A percentile compares a stretch with the other conserved stretches of the same genome.
phyloP scores from a whole-genome alignment of 1,140 invertebrate species.

The Zaprionus africanus region DNA sequence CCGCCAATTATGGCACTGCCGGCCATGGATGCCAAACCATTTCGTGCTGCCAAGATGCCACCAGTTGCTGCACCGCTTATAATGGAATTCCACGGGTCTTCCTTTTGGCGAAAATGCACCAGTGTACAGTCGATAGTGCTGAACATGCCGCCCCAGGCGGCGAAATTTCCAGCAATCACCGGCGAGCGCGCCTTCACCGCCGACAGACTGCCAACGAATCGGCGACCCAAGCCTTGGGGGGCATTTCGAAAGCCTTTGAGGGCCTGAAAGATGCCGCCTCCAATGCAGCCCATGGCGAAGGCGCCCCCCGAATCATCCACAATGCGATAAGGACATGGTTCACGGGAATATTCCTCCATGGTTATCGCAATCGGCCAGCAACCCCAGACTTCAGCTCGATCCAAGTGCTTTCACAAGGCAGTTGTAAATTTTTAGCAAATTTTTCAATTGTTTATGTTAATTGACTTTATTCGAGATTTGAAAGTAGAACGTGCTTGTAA shows the following conservation, averaged over 20 bases:
- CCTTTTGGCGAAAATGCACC: conserved; percentile 96
- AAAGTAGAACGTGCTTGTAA: conserved; percentile 23
- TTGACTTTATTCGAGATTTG: conserved; percentile 26
- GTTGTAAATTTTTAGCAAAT: conserved; percentile 33
- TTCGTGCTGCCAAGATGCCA: conserved; percentile 96
- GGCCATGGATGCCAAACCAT: conserved; percentile 96
- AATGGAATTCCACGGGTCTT: conserved; percentile 99
- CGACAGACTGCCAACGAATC: conserved; percentile 90
- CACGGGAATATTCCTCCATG: conserved; percentile 97
- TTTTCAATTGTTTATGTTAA: conserved; percentile 28
- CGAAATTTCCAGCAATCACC: conserved; percentile 96
- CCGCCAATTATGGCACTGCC: conserved; percentile 98
- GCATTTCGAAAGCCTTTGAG: conserved; percentile 99
- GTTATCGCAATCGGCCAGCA: not conserved
- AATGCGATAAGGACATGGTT: conserved; percentile 68
- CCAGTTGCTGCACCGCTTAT: conserved; percentile 98
- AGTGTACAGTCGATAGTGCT: conserved; percentile 99
- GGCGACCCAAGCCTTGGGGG: conserved; percentile 88
- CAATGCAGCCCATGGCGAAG: conserved; percentile 99
- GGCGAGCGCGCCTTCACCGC: conserved; percentile 95
- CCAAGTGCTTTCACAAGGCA: conserved; percentile 9
- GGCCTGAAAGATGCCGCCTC: conserved; percentile 97
- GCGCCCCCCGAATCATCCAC: conserved; percentile 92
- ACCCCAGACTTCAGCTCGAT: not conserved
- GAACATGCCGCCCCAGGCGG: conserved; percentile 97